Base-by-base conservation (phyloP, 2,113 vertebrate genomes). In the Sterna hirundo region DNA sequence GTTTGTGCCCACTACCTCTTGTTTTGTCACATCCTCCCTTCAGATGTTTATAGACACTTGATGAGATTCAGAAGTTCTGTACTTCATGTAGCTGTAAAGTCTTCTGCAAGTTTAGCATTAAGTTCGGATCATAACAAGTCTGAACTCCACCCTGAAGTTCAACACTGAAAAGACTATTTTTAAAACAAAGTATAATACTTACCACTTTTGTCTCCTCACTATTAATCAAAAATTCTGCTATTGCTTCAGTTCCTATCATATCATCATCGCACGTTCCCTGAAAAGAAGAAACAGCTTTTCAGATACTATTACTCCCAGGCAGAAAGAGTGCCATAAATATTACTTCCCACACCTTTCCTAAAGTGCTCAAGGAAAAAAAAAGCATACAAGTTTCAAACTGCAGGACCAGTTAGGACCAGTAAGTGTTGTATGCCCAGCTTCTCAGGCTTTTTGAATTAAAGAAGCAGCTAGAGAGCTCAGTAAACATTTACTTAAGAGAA, bases 191-290 rank as follows among this genome's bases (percentile, higher is more conserved):
- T 49, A 36, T 1, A 62, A 10, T 80, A 91, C 98, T 98, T 97
- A 99, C 99, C 98, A 98, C 97, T 99, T 99, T 99, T 60, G 98
- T 99, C 96, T 99, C 99, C 96, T 99, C 99, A 68, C 98, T 98
- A 82, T 98, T 98, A 97, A 99, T 97, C 77, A 97, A 95, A 96
- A 99, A 99, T 95, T 99, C 99, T 91, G 95, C 94, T 97, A 99
- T 99, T 95, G 99, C 98, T 98, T 99, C 99, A 68, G 98, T 98
- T 86, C 98, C 99, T 93, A 99, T 99, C 70, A 98, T 91, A 80
- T 98, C 98, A 93, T 98, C 96, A 76, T 97, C 96, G 66, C 94
- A 92, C 4, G 22, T 85, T 87, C 95, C 94, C 99, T 99, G 95
- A 75, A 97, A 97, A 72, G 26, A 60, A 94, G 16, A 96, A 93